Conservation (phyloP, 2,113 vertebrate genomes). For the Platanista minor region DNA sequence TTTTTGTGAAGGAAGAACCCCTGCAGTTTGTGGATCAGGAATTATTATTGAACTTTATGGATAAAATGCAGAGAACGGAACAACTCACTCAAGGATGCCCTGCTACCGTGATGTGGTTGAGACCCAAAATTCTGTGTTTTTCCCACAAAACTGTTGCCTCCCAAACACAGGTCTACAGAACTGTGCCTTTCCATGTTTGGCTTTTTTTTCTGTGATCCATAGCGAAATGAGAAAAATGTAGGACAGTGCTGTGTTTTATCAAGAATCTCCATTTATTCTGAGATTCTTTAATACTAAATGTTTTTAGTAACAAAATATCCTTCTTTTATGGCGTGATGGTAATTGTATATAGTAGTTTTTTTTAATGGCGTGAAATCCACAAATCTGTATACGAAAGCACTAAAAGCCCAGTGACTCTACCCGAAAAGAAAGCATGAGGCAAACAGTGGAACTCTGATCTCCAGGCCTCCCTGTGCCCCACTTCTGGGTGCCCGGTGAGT, state of each 20-base stretch:
- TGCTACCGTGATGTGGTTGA: neutral
- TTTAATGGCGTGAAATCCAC: neutral
- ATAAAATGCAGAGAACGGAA: neutral
- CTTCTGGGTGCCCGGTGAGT: rapidly evolving
- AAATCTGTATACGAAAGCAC: neutral
- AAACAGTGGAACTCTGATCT: neutral
- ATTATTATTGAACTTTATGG: neutral
- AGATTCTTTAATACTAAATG: neutral
- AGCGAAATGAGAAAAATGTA: neutral
- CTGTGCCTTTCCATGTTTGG: neutral
- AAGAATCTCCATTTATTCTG: neutral
- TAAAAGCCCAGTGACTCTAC: neutral
- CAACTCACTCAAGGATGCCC: neutral
- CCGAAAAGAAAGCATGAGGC: neutral
- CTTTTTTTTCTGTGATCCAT: neutral
- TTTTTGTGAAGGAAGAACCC: neutral
- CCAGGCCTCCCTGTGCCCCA: rapidly evolving
- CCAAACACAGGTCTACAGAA: neutral
- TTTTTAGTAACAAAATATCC: neutral
- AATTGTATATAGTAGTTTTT: neutral
- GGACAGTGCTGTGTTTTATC: neutral
- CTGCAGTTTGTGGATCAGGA: neutral
- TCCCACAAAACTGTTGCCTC: neutral
- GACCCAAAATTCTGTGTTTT: neutral
- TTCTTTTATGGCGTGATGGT: neutral